Evolutionary conservation across 2,797 vertebrate species (phyloP), one percentile per base, ranked within the genome.

Genomic region (Ctenosaura bakeri): DNA sequence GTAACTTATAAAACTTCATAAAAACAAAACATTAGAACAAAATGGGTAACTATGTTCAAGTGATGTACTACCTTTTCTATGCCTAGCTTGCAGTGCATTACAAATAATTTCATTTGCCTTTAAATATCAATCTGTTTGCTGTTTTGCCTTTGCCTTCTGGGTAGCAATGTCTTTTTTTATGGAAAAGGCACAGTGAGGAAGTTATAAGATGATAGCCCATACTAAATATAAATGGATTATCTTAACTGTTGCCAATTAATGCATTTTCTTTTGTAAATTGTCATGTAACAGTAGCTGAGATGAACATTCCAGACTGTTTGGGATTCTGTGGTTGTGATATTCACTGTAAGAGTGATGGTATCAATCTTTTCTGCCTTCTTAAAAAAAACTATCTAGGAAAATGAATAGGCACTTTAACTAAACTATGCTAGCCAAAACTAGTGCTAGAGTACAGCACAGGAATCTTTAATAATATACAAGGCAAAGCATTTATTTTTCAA

Each of bases 401-500:
- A 89, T 0, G 0, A 92, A 92, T 91, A 91, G 95, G 94, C 95
- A 96, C 95, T 95, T 95, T 91, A 32, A 88, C 46, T 38, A 82
- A 94, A 91, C 84, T 88, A 91, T 73, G 85, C 64, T 88, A 90
- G 86, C 78, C 87, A 89, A 92, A 89, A 71, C 4, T 83, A 56
- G 59, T 78, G 59, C 76, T 92, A 86, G 20, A 52, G 79, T 16
- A 76, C 54, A 90, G 88, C 32, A 14, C 66, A 91, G 83, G 84
- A 90, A 86, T 87, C 85, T 82, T 80, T 92, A 85, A 56, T 62
- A 22, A 92, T 90, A 83, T 89, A 77, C 74, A 42, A 77, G 85
- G 89, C 84, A 93, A 90, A 87, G 81, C 74, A 81, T 71, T 0
- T 92, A 35, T 69, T 91, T 89, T 90, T 91, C 91, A 35, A 5